A percentile compares a stretch with the other conserved stretches of the same genome.
Evolutionary conservation across 2,888 invertebrate species (phyloP).

Genomic region (Metacarcinus magister): DNA sequence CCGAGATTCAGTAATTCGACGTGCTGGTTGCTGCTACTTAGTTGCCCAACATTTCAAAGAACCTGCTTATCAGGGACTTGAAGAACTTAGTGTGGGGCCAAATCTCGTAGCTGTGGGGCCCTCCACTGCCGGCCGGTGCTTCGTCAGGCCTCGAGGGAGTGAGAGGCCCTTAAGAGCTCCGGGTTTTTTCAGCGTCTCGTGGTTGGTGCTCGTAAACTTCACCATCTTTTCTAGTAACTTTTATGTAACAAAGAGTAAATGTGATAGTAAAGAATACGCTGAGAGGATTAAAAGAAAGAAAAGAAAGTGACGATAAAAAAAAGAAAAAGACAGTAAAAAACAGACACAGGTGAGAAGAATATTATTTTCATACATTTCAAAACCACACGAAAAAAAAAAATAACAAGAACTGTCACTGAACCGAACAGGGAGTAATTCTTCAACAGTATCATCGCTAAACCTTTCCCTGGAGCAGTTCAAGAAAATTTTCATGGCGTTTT

Average conservation of each 20-base stretch:
- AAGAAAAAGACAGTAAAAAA: background rate
- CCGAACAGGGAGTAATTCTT: background rate
- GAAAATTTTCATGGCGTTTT: background rate
- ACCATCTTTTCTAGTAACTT: background rate
- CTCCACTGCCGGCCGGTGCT: background rate
- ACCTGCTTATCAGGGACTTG: slow-evolving; percentile 41
- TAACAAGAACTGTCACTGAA: background rate
- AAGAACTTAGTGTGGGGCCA: background rate
- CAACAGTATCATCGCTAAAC: background rate
- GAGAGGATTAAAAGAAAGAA: background rate
- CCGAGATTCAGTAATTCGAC: background rate
- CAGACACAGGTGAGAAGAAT: background rate
- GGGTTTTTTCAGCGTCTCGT: background rate
- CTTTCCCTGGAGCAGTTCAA: background rate
- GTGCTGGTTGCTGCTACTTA: background rate
- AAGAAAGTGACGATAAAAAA: background rate
- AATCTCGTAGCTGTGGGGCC: background rate
- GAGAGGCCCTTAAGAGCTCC: slow-evolving; percentile 7
- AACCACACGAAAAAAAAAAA: background rate
- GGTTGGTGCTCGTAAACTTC: background rate
- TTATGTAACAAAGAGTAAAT: background rate
- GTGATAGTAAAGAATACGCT: background rate
- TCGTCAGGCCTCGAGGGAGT: background rate
- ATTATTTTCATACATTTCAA: background rate
- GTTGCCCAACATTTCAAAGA: background rate